Percentiles rank a stretch among this genome's conserved stretches.
Evolutionary conservation across 2,113 vertebrate genomes (phyloP).

Genomic region (Oryzias melastigma): DNA sequence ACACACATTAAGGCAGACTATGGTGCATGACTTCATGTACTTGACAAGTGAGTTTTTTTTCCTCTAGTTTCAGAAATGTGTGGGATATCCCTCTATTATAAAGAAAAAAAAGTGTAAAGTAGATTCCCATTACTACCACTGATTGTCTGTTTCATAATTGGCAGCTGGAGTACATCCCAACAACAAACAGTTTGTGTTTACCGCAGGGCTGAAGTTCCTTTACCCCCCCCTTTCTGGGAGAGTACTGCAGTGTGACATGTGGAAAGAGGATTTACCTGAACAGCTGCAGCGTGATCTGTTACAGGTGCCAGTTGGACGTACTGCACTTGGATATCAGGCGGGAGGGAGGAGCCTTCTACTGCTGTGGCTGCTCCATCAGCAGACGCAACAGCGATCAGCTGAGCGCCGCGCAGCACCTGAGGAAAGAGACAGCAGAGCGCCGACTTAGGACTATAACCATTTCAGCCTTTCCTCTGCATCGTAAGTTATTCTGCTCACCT

Average conservation of each 20-base stretch:
- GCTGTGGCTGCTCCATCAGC: conserved; percentile 83
- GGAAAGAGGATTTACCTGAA: conserved; percentile 79
- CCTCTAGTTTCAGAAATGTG: no score
- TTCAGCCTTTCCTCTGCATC: neutral
- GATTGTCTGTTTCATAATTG: conserved; percentile 30
- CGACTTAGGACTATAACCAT: neutral
- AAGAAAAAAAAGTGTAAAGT: conserved; percentile 31
- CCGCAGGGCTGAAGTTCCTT: no score
- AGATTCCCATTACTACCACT: conserved; percentile 9
- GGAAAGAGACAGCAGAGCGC: neutral
- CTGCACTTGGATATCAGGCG: conserved; percentile 95
- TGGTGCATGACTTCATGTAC: no score
- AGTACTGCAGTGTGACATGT: neutral
- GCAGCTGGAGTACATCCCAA: conserved; percentile 12
- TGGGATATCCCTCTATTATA: conserved; percentile 10
- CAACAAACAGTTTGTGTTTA: conserved; percentile 10
- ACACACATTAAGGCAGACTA: no score
- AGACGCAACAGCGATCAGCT: conserved; percentile 95
- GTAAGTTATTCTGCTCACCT: neutral
- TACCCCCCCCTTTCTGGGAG: neutral
- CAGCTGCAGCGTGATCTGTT: conserved; percentile 82
- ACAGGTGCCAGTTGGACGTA: conserved; percentile 95
- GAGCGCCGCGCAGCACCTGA: conserved; percentile 92
- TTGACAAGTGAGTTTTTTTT: no score
- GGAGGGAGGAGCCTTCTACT: conserved; percentile 89